Evolutionary conservation across 2,113 vertebrate genomes (phyloP).

Genomic region (Amphiprion ocellaris): DNA sequence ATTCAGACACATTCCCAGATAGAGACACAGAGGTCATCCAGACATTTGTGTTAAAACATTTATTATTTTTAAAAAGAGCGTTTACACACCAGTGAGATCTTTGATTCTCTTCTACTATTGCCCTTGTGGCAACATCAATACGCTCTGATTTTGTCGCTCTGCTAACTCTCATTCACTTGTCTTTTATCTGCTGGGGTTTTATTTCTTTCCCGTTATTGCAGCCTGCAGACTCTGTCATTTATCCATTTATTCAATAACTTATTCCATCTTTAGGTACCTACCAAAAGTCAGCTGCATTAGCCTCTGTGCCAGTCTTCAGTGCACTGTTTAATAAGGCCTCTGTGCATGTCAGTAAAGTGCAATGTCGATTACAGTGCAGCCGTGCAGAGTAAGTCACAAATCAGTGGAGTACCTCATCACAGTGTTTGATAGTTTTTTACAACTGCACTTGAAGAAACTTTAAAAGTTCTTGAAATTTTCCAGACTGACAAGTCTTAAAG

Average conservation of each 20-base stretch:
- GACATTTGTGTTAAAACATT: neutral
- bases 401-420: neutral
- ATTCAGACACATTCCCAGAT: constrained; percentile 13
- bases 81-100: constrained; percentile 21
- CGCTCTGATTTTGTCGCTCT: constrained; percentile 2
- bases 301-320: neutral
- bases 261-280: neutral
- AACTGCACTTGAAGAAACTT: neutral
- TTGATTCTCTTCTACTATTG: constrained; percentile 17
- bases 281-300: constrained; percentile 3
- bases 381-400: constrained; percentile 8
- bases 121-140: constrained; percentile 22
- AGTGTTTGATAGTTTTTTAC: neutral
- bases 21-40: constrained; percentile 6
- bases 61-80: neutral
- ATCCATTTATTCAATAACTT: constrained; percentile 5
- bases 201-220: constrained; percentile 7
- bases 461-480: neutral
- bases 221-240: constrained; percentile 3
- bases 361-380: neutral
- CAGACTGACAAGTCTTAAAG: neutral
- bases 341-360: neutral
- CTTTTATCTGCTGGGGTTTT: constrained; percentile 21
- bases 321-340: neutral
- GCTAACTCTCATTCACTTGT: constrained; percentile 25